Evolutionary conservation across 2,888 invertebrate genomes (phyloP), one percentile per base, ranked within the genome.

Genomic region (Ichneumoninae sp.): DNA sequence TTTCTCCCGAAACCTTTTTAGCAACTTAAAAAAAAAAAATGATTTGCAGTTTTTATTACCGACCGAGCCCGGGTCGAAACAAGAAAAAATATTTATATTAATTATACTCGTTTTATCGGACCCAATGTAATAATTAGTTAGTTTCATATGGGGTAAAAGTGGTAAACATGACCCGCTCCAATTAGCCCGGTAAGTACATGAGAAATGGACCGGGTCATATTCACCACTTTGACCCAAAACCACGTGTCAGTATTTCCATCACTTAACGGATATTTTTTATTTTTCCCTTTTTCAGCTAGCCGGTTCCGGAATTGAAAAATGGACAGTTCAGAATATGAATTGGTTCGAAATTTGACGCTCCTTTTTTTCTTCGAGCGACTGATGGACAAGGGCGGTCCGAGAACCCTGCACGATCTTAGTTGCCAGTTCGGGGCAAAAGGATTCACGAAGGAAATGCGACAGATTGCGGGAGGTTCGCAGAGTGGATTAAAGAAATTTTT

Each of bases 381-480:
- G 90, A 96, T 99, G 96, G 99, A 99, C 94, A 99, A 98, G 95
- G 97, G 98, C 91, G 98, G 98, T 94, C 98, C 98, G 88, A 96
- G 99, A 94, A 98, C 98, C 88, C 96, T 99, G 92, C 99, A 99
- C 94, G 99, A 99, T 95, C 96, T 99, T 90, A 98, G 98, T 94
- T 99, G 99, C 94, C 99, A 99, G 95, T 99, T 99, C 95, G 99
- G 99, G 92, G 99, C 99, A 89, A 98, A 99, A 94, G 99, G 98
- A 89, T 99, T 99, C 94, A 99, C 99, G 33, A 98, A 98, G 95
- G 99, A 99, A 95, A 99, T 99, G 99, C 95, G 98, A 90, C 98
- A 98, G 94, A 98, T 98, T 89, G 98, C 97, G 91, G 98, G 99
- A 88, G 98, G 98, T 90, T 98, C 98, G 89, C 99, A 99, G 94